A percentile compares a stretch with the other conserved stretches of the same genome.
phyloP scores from a whole-genome alignment of 2,797 vertebrate genomes.

The Macrochelys suwanniensis region DNA sequence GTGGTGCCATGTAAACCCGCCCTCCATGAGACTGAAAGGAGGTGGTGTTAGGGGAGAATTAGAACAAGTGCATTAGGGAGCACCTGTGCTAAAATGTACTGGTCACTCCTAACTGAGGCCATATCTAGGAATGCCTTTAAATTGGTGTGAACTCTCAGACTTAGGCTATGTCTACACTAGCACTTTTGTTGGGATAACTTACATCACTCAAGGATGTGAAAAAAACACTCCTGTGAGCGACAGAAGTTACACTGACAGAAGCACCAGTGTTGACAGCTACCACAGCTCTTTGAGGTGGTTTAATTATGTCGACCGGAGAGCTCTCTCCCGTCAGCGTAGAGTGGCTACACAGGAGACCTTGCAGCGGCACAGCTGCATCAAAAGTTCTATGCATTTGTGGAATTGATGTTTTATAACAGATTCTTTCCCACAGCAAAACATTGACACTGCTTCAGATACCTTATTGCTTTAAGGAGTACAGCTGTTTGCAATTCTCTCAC shows the following conservation, averaged over 20 bases:
- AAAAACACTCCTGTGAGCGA: no score
- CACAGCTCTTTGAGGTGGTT: no score
- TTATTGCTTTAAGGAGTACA: constrained; percentile 8
- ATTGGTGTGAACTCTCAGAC: not conserved
- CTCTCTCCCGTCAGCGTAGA: no score
- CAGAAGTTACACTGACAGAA: no score
- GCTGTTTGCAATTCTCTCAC: constrained; percentile 39
- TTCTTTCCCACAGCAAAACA: not conserved
- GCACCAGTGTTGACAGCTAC: no score
- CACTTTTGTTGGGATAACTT: no score
- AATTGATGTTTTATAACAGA: not conserved
- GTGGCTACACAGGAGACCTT: no score
- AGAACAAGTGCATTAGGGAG: not conserved
- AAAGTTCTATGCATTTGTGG: not conserved
- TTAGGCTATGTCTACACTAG: no score
- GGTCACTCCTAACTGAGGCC: not conserved
- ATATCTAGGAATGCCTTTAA: not conserved
- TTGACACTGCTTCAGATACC: not conserved
- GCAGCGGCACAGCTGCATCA: not conserved
- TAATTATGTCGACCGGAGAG: no score
- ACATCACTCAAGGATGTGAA: no score
- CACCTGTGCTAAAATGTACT: not conserved
- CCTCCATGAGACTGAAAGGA: not conserved
- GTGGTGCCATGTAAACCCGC: not conserved
- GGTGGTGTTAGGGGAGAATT: not conserved